Base-by-base conservation (phyloP, 2,797 vertebrate species). In the Nasua narica region DNA sequence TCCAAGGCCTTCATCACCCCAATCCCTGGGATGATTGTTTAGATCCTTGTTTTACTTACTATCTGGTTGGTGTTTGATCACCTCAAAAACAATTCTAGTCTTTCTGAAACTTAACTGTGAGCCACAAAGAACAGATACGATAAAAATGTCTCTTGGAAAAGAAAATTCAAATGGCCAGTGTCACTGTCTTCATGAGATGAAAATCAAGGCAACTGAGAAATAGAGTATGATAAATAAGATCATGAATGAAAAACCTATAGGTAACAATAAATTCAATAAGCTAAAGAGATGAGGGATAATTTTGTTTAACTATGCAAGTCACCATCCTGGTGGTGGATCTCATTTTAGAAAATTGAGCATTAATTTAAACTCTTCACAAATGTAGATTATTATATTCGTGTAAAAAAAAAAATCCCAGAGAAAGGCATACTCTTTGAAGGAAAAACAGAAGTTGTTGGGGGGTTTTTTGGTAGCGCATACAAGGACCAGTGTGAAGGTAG, bases 331-430 rank as follows among this genome's bases (percentile, higher is more conserved):
- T 21, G 15, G 15, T 40, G 35, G 40, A 54, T 48, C 50, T 87
- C 23, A 77, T 93, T 96, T 91, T 77, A 91, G 52, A 92, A 92
- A 52, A 94, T 1, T 46, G 21, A 91, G 23, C 52, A 18, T 91
- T 95, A 95, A 21, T 91, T 81, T 95, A 96, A 87, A 82, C 12
- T 54, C 19, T 84, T 94, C 7, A 58, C n/a, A 19, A 82, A 87
- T 35, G 14, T 72, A 37, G 16, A 83, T 72, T 87, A 60, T 79
- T 90, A 2, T 48, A 67, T 14, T 0, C 7, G 21, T 18, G 27
- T 29, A 56, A 65, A 79, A 43, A 43, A 43, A 46, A 65, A 58
- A 37, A 52, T 72, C 40, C 10, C 46, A 91, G 37, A n/a, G 19
- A 40, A 91, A 96, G 23, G 4, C 16, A 85, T 69, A 27, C 14